Base-by-base conservation (phyloP, 2,797 vertebrate genomes). In the Hoplostethus atlanticus region DNA sequence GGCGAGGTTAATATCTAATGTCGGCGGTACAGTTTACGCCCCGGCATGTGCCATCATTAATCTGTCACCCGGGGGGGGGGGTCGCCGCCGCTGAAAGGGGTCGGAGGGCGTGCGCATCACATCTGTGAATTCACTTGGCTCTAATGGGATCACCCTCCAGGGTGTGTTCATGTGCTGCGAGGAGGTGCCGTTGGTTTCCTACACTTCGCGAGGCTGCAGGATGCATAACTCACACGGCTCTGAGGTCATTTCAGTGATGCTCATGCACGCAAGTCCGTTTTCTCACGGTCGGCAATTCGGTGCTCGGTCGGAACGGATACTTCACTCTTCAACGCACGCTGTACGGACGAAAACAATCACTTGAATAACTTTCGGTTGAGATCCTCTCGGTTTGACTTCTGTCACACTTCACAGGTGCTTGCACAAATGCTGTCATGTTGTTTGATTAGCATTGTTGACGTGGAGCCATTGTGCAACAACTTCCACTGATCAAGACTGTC, bases 1-100 rank as follows among this genome's bases (percentile, higher is more conserved):
- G 75, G 48, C 31, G 71, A 85, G 84, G 84, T 89, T 90, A 79
- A 87, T 81, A 67, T 81, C 67, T 72, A 51, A 76, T 77, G 85
- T 82, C 83, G 64, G 84, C 69, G 5, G 57, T 76, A 63, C 61
- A 56, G 80, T 80, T 86, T 62, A 71, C 62, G 73, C 83, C 53
- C 34, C 2, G 4, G 56, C 66, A 56, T 73, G 59, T 0, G 1
- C 57, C 70, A 68, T 84, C 73, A 84, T 90, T 90, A 89, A 86
- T 84, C 72, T 78, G 80, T 81, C 85, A 77, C 59, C 68, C 68
- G 55, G 67, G 68, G 75, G 66, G 58, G 44, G 62, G 74, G 48
- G 68, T 38, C 28, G 73, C 82, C 50, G 2, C 52, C 58, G 3
- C 40, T 62, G 64, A 66, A 61, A 44, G 38, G 54, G 67, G 83